These are phyloP conservation scores for Chloroclystis v-ata DNA, from an alignment of 2,888 invertebrate genomes.

Conservation along the genomic window DNA sequence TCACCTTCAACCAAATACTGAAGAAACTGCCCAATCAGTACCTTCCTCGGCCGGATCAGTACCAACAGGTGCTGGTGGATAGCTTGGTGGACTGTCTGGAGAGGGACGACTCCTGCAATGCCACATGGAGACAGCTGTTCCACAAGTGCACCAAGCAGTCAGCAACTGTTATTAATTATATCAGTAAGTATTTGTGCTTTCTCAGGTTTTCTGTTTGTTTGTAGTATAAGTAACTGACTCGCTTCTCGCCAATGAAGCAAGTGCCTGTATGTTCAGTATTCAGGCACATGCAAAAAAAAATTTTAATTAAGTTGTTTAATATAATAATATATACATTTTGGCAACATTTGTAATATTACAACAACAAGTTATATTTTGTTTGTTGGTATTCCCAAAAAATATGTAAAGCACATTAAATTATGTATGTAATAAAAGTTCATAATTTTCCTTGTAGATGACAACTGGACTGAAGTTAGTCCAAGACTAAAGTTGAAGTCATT, in stretches of 20 bases:
- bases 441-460: constrained; percentile 46
- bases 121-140: constrained; percentile 83
- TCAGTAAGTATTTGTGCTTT: constrained; percentile 7
- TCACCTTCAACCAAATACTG: constrained; percentile 81
- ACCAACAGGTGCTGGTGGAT: constrained; percentile 77
- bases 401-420: too few relatives aligned
- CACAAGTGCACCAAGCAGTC: constrained; percentile 82
- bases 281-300: too few relatives aligned
- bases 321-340: too few relatives aligned
- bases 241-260: too few relatives aligned
- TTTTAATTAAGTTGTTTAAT: too few relatives aligned
- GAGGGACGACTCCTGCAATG: constrained; percentile 81
- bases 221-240: too few relatives aligned
- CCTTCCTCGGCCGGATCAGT: constrained; percentile 61
- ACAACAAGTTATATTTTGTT: too few relatives aligned
- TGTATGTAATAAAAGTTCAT: too few relatives aligned
- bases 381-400: too few relatives aligned
- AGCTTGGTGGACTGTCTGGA: constrained; percentile 80
- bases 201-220: too few relatives aligned
- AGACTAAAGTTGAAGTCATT: constrained; percentile 61
- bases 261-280: too few relatives aligned
- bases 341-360: too few relatives aligned
- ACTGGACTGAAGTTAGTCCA: constrained; percentile 57
- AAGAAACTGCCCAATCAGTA: constrained; percentile 78
- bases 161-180: constrained; percentile 78